Conservation (phyloP, 2,113 vertebrate genomes). For the Turnix velox region DNA sequence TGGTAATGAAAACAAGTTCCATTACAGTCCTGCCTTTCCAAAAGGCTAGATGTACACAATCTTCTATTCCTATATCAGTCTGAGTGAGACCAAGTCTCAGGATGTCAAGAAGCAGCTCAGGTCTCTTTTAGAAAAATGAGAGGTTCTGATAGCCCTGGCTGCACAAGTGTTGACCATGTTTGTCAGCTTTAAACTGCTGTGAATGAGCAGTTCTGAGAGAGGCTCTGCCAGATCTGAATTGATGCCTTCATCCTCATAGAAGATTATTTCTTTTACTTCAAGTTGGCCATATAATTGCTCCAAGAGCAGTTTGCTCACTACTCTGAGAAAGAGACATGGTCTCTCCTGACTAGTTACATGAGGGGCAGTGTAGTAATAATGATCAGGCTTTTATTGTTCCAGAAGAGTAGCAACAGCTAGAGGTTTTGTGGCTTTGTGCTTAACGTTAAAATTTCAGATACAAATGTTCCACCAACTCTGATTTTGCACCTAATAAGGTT, state of each 20-base stretch:
- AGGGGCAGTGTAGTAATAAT: neutral
- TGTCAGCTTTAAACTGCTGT: neutral
- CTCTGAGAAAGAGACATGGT: neutral
- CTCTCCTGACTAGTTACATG: neutral
- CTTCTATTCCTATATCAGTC: neutral
- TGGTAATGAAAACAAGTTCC: neutral
- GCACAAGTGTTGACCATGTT: neutral
- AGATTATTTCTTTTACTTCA: neutral
- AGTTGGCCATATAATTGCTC: neutral
- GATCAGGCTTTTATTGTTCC: neutral
- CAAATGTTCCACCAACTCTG: neutral
- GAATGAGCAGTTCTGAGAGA: neutral
- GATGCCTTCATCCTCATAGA: neutral
- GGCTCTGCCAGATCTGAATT: neutral
- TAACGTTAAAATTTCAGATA: neutral
- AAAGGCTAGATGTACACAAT: neutral
- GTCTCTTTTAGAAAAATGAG: neutral
- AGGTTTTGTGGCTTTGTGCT: neutral
- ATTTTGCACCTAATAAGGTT: neutral
- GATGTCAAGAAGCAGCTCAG: neutral
- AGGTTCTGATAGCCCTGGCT: neutral
- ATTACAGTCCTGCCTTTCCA: neutral
- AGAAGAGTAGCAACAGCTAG: neutral
- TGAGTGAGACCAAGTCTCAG: neutral
- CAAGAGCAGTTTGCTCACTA: neutral